phyloP scores from a whole-genome alignment of 92 coral and sea anemone species.

The Heliopora coerulea region DNA sequence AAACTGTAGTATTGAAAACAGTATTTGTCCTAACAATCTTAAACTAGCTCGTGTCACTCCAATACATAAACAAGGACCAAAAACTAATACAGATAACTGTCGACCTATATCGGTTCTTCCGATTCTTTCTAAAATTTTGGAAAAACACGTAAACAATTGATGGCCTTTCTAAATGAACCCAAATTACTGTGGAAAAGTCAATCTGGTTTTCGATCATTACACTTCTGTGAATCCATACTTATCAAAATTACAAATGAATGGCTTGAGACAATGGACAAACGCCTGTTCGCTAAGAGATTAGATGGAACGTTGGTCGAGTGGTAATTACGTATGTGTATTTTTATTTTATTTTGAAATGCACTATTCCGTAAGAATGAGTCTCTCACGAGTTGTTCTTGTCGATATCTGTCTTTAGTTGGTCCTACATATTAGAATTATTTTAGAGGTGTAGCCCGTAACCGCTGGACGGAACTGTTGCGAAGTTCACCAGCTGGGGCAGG shows the following conservation, averaged over 20 bases:
- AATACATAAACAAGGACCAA: conserved; percentile 51
- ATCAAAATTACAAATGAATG: conserved; percentile 41
- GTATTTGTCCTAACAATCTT: conserved; percentile 43
- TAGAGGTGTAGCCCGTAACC: too few species aligned
- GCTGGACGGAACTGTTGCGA: too few species aligned
- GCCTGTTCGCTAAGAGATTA: conserved; percentile 3
- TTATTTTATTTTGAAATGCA: too few species aligned
- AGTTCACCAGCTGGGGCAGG: too few species aligned
- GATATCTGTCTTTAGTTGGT: too few species aligned
- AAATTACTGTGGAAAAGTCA: conserved; percentile 31
- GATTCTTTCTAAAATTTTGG: conserved; percentile 47
- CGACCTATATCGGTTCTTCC: conserved; percentile 59
- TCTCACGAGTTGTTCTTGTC: too few species aligned
- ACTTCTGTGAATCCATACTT: conserved; percentile 41
- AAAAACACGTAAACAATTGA: conserved; percentile 40
- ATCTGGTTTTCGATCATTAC: conserved; percentile 50
- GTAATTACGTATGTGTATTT: too few species aligned
- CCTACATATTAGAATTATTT: too few species aligned
- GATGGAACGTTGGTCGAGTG: too few species aligned
- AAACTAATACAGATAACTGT: conserved; percentile 43
- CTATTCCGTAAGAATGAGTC: too few species aligned
- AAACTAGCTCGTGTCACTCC: conserved; percentile 52
- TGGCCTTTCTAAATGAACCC: conserved; percentile 16
- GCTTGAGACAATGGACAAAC: conserved; percentile 48
- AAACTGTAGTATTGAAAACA: conserved; percentile 51